These are phyloP conservation scores for Cariama cristata DNA, from an alignment of 2,113 vertebrate genomes.

Conservation along the genomic window DNA sequence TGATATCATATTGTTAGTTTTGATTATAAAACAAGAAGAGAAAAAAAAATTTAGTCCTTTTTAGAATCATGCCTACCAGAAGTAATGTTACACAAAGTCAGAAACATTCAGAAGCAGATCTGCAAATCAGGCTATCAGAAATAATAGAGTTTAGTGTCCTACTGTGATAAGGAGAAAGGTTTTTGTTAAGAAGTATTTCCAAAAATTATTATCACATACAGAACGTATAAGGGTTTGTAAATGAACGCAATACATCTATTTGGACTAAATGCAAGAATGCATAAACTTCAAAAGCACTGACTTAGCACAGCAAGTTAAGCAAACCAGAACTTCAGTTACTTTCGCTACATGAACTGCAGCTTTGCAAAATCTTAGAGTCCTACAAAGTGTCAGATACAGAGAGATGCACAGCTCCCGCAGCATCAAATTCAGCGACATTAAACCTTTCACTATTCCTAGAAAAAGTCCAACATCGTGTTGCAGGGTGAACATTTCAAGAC, in stretches of 20 bases:
- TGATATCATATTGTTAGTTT: background rate
- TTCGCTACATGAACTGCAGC: background rate
- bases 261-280: background rate
- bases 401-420: accelerated
- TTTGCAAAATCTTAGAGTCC: background rate
- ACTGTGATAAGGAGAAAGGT: background rate
- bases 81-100: background rate
- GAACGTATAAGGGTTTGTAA: background rate
- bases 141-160: background rate
- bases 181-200: background rate
- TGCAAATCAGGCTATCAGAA: background rate
- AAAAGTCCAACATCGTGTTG: background rate
- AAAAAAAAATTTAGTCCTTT: background rate
- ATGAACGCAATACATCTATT: background rate
- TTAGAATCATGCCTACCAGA: background rate
- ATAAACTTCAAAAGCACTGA: background rate
- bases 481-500: background rate
- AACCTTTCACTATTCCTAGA: background rate
- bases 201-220: background rate
- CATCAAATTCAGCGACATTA: background rate
- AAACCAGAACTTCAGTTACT: background rate
- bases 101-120: background rate
- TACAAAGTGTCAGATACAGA: background rate
- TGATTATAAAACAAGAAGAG: background rate
- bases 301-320: background rate